Evolutionary conservation across 1,140 invertebrate genomes (phyloP).

Genomic region (Pentalonia nigronervosa): DNA sequence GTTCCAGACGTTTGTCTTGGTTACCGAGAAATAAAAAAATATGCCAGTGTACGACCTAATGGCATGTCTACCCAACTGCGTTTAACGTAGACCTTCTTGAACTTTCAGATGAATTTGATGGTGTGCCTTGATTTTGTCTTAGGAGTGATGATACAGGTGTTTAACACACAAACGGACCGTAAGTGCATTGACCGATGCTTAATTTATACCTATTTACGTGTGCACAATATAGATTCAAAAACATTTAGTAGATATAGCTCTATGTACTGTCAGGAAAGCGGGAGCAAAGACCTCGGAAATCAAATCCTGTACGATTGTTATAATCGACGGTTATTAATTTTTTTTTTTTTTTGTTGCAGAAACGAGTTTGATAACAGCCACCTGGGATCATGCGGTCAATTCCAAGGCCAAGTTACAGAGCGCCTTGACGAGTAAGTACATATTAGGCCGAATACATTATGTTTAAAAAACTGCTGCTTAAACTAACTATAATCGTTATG

Average conservation of each 20-base stretch:
- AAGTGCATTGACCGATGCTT: background rate
- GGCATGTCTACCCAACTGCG: background rate
- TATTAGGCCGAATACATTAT: background rate
- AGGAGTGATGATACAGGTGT: background rate
- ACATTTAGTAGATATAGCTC: no score
- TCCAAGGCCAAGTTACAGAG: slow-evolving; percentile 69
- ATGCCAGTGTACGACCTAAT: no score
- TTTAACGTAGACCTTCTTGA: background rate
- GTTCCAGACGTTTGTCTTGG: background rate
- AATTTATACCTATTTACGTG: no score
- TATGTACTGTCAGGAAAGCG: background rate
- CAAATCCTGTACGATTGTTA: background rate
- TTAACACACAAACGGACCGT: background rate
- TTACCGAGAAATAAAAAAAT: background rate
- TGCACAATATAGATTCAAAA: background rate
- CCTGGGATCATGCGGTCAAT: slow-evolving; percentile 87
- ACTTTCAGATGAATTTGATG: slow-evolving; percentile 36
- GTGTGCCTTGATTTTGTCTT: slow-evolving; percentile 17
- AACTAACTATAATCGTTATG: background rate
- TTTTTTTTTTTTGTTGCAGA: background rate
- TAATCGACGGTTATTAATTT: background rate
- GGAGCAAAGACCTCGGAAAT: background rate
- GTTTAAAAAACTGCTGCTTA: background rate
- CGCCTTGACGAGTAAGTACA: slow-evolving; percentile 68
- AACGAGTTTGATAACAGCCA: slow-evolving; percentile 75